phyloP scores from a whole-genome alignment of 2,888 invertebrate genomes.

The Xanthia icteritia region DNA sequence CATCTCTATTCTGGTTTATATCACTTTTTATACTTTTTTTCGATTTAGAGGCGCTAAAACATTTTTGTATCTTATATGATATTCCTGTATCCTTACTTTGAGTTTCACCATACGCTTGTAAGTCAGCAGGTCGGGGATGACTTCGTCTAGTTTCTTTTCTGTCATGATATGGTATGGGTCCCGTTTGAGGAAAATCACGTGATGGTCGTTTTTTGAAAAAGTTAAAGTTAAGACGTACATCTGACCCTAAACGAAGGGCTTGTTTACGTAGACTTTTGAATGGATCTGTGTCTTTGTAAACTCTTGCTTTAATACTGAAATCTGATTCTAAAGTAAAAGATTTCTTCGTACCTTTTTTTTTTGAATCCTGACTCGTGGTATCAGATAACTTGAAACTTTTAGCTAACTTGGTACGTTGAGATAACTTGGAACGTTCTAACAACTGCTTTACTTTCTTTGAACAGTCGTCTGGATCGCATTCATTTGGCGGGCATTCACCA shows the following conservation, averaged over 20 bases:
- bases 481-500: constrained; percentile 55
- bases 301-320: constrained; percentile 14
- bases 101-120: neutral
- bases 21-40: constrained; percentile 18
- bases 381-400: no score
- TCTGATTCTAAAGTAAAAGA: constrained; percentile 18
- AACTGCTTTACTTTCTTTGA: constrained; percentile 44
- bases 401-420: no score
- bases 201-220: constrained; percentile 61
- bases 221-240: constrained; percentile 63
- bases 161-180: neutral
- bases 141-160: neutral
- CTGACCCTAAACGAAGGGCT: constrained; percentile 60
- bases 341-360: neutral
- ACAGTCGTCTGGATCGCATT: constrained; percentile 60
- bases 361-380: no score
- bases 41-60: constrained; percentile 17
- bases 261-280: constrained; percentile 14
- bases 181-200: neutral
- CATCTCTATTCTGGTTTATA: neutral
- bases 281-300: constrained; percentile 33
- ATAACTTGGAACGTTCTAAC: neutral
- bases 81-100: neutral
- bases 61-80: neutral
- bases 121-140: neutral